Conservation (phyloP, 2,888 invertebrate species). For the Alloscopus bannaensis region DNA sequence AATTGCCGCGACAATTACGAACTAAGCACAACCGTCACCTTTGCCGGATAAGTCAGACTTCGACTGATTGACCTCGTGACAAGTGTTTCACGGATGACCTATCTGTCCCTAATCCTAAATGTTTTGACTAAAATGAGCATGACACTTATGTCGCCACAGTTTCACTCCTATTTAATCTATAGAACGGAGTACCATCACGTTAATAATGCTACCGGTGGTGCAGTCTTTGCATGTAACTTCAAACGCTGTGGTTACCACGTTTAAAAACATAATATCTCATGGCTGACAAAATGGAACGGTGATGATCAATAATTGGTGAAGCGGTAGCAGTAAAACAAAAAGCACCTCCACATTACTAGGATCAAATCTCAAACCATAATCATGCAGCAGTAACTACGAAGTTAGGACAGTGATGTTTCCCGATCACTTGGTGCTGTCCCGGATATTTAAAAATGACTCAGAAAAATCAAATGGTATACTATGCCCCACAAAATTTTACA, state of each 20-base stretch:
- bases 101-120: slow-evolving; percentile 57
- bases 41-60: no score
- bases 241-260: not conserved
- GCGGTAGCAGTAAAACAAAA: not conserved
- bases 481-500: slow-evolving; percentile 25
- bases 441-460: slow-evolving; percentile 27
- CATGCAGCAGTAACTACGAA: no score
- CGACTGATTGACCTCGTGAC: no score
- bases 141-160: slow-evolving; percentile 4
- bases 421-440: slow-evolving; percentile 3
- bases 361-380: slow-evolving; percentile 21
- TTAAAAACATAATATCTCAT: slow-evolving; percentile 18
- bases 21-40: no score
- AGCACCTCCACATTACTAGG: not conserved
- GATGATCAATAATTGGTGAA: not conserved
- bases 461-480: slow-evolving; percentile 2
- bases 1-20: no score
- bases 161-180: slow-evolving; percentile 6
- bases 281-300: slow-evolving; percentile 20
- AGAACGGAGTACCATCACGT: no score
- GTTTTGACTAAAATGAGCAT: slow-evolving; percentile 45
- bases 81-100: slow-evolving; percentile 24
- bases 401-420: no score
- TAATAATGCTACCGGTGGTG: no score
- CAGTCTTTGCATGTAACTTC: not conserved